Percentiles rank a stretch among this genome's conserved stretches.
phyloP scores from a whole-genome alignment of 2,113 vertebrate species.

The Nerophis ophidion region DNA sequence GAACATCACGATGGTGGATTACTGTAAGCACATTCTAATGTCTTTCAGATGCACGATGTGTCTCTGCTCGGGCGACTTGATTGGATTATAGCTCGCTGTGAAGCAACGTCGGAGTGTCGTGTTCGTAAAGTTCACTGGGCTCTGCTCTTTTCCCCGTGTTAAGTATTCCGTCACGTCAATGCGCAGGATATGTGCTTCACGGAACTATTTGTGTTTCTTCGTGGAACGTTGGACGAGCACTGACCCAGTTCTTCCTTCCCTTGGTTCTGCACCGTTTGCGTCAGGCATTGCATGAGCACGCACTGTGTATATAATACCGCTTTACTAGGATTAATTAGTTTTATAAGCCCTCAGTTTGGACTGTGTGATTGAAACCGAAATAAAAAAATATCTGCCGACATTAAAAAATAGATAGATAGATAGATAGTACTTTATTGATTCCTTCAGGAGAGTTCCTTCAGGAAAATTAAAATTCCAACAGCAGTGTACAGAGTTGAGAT shows the following conservation, averaged over 20 bases:
- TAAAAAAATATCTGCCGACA: not conserved
- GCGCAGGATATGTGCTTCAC: not conserved
- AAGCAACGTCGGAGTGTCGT: slow-evolving; percentile 25
- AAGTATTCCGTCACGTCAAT: slow-evolving; percentile 8
- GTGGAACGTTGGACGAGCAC: slow-evolving; percentile 25
- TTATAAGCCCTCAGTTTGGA: not conserved
- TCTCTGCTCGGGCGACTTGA: slow-evolving; percentile 23
- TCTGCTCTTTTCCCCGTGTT: slow-evolving; percentile 11
- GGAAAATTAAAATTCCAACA: too few relatives aligned
- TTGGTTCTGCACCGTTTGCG: slow-evolving; percentile 31
- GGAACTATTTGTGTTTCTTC: slow-evolving; percentile 32
- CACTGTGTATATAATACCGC: not conserved
- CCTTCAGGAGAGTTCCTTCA: too few relatives aligned
- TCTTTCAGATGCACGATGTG: slow-evolving; percentile 44
- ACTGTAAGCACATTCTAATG: slow-evolving; percentile 67
- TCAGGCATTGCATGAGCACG: slow-evolving; percentile 31
- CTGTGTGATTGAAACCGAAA: slow-evolving; percentile 18
- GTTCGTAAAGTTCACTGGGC: slow-evolving; percentile 12
- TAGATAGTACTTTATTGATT: too few relatives aligned
- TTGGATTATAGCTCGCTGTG: slow-evolving; percentile 32
- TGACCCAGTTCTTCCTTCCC: slow-evolving; percentile 15
- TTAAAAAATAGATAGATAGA: too few relatives aligned
- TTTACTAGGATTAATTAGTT: not conserved
- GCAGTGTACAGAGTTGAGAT: too few relatives aligned
- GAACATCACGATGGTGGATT: slow-evolving; percentile 73